Percentiles rank a stretch among this genome's conserved stretches.
These are phyloP conservation scores for Thymelicus sylvestris DNA, from an alignment of 2,888 invertebrate genomes.

Conservation along the genomic window DNA sequence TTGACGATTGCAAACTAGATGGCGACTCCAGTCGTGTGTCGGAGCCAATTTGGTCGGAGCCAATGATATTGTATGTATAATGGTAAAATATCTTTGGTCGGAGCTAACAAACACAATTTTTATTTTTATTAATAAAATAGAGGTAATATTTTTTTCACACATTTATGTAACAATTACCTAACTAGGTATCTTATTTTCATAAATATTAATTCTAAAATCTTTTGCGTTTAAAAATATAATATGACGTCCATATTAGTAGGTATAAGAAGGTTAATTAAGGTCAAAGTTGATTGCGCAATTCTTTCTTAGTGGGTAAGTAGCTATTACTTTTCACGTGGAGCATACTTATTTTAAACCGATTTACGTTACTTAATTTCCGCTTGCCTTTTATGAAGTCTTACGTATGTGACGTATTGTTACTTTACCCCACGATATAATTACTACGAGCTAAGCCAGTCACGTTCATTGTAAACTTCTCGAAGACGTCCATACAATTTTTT, in stretches of 20 bases:
- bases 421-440: neutral
- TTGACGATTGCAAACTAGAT: too few relatives aligned
- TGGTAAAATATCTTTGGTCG: too few relatives aligned
- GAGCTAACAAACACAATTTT: too few relatives aligned
- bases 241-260: neutral
- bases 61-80: too few relatives aligned
- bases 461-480: slow-evolving; percentile 50
- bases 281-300: neutral
- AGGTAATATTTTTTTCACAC: neutral
- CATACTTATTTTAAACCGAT: slow-evolving; percentile 20
- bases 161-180: neutral
- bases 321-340: slow-evolving; percentile 13
- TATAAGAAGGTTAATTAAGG: slow-evolving; percentile 6
- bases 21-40: too few relatives aligned
- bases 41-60: too few relatives aligned
- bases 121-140: too few relatives aligned
- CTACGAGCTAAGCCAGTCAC: slow-evolving; percentile 49
- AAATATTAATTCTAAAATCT: neutral
- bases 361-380: slow-evolving; percentile 14
- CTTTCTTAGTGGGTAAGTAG: neutral
- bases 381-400: slow-evolving; percentile 5
- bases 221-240: slow-evolving; percentile 1
- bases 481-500: slow-evolving; percentile 52
- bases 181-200: too few relatives aligned
- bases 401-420: slow-evolving; percentile 2